These are phyloP conservation scores for Otocyon megalotis DNA, from an alignment of 2,113 vertebrate species.

Conservation along the genomic window DNA sequence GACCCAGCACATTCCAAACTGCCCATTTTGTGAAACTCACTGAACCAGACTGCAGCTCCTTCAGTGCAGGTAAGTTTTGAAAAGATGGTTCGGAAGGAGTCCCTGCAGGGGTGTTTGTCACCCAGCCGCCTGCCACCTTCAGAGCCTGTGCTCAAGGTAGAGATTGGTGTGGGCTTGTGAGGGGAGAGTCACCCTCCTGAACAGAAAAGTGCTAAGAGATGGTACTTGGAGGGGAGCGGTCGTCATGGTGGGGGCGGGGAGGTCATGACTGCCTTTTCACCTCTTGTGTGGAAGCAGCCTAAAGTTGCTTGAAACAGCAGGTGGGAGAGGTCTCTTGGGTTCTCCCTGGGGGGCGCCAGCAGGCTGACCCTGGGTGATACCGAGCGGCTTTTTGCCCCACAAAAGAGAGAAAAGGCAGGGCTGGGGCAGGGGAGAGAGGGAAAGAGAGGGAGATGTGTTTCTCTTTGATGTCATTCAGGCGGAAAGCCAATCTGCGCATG, in stretches of 20 bases:
- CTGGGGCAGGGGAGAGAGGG: rapidly evolving
- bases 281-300: neutral
- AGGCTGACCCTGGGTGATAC: neutral
- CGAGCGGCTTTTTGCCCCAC: neutral
- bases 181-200: too few relatives aligned
- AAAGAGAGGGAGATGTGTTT: neutral
- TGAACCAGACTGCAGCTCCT: constrained; percentile 52
- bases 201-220: neutral
- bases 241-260: neutral
- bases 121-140: neutral
- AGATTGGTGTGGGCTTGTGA: neutral
- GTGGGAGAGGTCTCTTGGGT: neutral
- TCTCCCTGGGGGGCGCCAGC: rapidly evolving
- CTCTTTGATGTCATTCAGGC: constrained; percentile 79
- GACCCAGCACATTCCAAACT: neutral
- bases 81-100: neutral
- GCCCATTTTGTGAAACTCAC: neutral
- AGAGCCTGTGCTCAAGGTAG: neutral
- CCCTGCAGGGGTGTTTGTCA: rapidly evolving
- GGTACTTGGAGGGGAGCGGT: rapidly evolving
- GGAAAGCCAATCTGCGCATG: constrained; percentile 84
- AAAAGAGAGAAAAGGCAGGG: neutral
- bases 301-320: neutral
- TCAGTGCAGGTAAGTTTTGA: neutral
- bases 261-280: rapidly evolving